phyloP scores from a whole-genome alignment of 1,140 invertebrate species.

The Papilio xuthus region DNA sequence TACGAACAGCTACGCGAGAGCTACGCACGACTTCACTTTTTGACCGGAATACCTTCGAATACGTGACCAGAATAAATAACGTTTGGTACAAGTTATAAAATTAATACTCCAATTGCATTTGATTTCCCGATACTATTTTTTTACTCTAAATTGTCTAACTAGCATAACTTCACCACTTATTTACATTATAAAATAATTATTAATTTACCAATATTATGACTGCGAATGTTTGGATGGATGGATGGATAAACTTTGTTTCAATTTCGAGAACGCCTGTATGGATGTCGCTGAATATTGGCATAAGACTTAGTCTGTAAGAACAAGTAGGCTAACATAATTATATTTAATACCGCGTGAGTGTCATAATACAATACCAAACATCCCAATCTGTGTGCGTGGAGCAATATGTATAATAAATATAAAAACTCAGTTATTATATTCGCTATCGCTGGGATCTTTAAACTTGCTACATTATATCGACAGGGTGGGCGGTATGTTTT shows the following conservation, averaged over 20 bases:
- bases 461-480: slow-evolving; percentile 47
- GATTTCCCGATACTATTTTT: too few species aligned
- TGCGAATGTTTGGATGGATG: too few species aligned
- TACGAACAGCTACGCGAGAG: slow-evolving; percentile 46
- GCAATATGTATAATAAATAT: neutral
- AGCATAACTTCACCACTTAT: neutral
- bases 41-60: slow-evolving; percentile 75
- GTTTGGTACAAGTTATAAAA: slow-evolving; percentile 48
- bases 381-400: too few species aligned
- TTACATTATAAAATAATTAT: too few species aligned
- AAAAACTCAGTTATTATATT: neutral
- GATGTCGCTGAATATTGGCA: too few species aligned
- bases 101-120: neutral
- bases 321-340: too few species aligned
- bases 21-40: slow-evolving; percentile 77
- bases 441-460: slow-evolving; percentile 2
- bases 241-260: too few species aligned
- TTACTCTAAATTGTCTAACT: neutral
- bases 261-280: too few species aligned
- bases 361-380: too few species aligned
- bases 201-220: too few species aligned
- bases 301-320: too few species aligned
- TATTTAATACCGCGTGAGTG: too few species aligned
- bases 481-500: slow-evolving; percentile 62
- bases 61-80: slow-evolving; percentile 69